Evolutionary conservation across 1,140 invertebrate species (phyloP).

Genomic region (Drosophila rhopaloa): DNA sequence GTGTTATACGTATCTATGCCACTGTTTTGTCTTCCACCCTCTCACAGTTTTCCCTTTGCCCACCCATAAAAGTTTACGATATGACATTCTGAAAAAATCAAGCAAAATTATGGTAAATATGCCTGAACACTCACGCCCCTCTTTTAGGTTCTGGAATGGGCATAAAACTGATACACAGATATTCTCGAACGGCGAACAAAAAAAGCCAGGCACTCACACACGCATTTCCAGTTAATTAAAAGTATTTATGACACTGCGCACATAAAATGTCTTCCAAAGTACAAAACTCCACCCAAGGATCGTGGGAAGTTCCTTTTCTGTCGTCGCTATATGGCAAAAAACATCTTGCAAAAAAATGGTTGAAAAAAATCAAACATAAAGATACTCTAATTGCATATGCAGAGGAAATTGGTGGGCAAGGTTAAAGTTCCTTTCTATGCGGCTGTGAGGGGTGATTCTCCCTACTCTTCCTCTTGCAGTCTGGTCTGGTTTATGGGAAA

Average conservation of each 20-base stretch:
- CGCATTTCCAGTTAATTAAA: conserved; percentile 77
- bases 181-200: neutral
- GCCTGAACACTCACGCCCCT: conserved; percentile 60
- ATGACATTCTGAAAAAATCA: conserved; percentile 55
- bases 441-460: conserved; percentile 28
- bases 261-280: conserved; percentile 58
- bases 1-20: conserved; percentile 47
- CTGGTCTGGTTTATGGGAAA: conserved; percentile 46
- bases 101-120: conserved; percentile 71
- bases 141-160: conserved; percentile 20
- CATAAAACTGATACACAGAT: conserved; percentile 27
- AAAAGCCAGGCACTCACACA: conserved; percentile 18
- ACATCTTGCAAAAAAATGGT: conserved; percentile 31
- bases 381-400: conserved; percentile 56
- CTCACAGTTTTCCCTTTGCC: conserved; percentile 3
- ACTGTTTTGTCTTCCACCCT: conserved; percentile 18
- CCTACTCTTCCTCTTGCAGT: conserved; percentile 12
- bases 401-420: conserved; percentile 2
- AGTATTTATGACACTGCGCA: conserved; percentile 73
- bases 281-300: conserved; percentile 76
- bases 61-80: conserved; percentile 27
- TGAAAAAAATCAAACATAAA: conserved; percentile 42
- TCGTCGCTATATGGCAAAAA: conserved; percentile 23
- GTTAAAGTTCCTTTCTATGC: conserved; percentile 37
- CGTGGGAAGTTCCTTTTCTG: conserved; percentile 70